phyloP scores from a whole-genome alignment of 2,888 invertebrate genomes.

The Dromius quadrimaculatus region DNA sequence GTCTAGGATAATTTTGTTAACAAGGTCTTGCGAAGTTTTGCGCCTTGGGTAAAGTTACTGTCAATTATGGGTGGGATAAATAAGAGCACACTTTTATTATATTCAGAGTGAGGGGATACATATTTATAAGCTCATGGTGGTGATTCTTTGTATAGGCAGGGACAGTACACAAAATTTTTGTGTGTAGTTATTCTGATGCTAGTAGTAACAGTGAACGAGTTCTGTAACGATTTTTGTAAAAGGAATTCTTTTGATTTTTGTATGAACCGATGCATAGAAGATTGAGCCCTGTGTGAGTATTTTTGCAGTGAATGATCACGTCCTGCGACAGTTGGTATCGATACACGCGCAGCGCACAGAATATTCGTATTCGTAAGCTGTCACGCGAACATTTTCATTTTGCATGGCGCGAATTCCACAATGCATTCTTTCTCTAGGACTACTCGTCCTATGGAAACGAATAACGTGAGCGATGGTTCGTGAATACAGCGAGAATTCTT shows the following conservation, averaged over 20 bases:
- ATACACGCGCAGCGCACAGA: constrained; percentile 1
- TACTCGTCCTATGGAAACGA: not conserved
- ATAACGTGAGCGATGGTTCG: constrained; percentile 17
- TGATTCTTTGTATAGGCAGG: too few relatives aligned
- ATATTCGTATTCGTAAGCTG: constrained; percentile 35
- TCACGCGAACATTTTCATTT: constrained; percentile 40
- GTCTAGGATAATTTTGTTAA: too few relatives aligned
- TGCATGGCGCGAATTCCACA: constrained; percentile 21
- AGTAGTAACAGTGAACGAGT: too few relatives aligned
- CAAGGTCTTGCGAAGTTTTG: too few relatives aligned
- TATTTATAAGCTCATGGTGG: too few relatives aligned
- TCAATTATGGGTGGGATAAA: too few relatives aligned
- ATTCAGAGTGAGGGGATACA: too few relatives aligned
- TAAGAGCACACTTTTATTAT: too few relatives aligned
- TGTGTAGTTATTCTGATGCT: too few relatives aligned
- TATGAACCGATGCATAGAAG: not conserved
- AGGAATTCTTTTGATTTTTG: constrained; percentile 16
- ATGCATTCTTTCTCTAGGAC: constrained; percentile 28
- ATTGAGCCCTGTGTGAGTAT: constrained; percentile 2
- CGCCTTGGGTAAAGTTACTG: too few relatives aligned
- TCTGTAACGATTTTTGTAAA: too few relatives aligned
- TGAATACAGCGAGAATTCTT: constrained; percentile 25
- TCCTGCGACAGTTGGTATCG: constrained; percentile 18
- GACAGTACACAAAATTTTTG: too few relatives aligned
- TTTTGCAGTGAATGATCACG: constrained; percentile 20